These are phyloP conservation scores for Andrena flavipes DNA, from an alignment of 2,888 invertebrate genomes.

Conservation along the genomic window DNA sequence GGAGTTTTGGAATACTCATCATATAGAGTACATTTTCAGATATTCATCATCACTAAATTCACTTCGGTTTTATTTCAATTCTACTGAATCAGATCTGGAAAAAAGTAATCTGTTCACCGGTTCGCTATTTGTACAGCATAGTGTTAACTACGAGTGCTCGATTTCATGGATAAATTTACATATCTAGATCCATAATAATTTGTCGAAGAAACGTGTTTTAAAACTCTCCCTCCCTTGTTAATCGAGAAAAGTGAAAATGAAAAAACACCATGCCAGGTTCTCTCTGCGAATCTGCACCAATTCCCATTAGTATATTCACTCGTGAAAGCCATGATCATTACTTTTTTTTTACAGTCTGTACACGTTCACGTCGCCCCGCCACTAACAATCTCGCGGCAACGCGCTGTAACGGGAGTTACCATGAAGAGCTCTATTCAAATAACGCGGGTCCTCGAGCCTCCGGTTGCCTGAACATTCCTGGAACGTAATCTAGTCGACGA, in stretches of 20 bases:
- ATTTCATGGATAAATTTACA: no score
- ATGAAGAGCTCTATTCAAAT: constrained; percentile 63
- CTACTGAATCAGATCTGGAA: neutral
- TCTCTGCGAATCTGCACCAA: no score
- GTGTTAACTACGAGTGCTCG: no score
- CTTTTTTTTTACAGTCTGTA: constrained; percentile 19
- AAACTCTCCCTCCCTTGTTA: no score
- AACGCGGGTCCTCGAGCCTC: constrained; percentile 47
- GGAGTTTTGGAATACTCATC: neutral
- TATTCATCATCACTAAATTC: no score
- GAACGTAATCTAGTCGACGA: constrained; percentile 64
- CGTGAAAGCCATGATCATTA: neutral
- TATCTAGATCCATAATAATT: no score
- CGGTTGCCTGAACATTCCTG: constrained; percentile 58
- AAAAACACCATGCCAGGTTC: neutral
- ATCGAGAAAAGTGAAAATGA: neutral
- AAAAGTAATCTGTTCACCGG: no score
- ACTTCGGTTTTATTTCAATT: neutral
- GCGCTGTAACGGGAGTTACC: constrained; percentile 45
- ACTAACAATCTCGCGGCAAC: constrained; percentile 48
- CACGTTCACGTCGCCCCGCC: constrained; percentile 14
- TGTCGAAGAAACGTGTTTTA: no score
- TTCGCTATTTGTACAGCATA: no score
- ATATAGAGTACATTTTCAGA: no score
- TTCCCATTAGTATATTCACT: neutral